Base-by-base conservation (phyloP, 2,888 invertebrate species). In the Belgica antarctica region DNA sequence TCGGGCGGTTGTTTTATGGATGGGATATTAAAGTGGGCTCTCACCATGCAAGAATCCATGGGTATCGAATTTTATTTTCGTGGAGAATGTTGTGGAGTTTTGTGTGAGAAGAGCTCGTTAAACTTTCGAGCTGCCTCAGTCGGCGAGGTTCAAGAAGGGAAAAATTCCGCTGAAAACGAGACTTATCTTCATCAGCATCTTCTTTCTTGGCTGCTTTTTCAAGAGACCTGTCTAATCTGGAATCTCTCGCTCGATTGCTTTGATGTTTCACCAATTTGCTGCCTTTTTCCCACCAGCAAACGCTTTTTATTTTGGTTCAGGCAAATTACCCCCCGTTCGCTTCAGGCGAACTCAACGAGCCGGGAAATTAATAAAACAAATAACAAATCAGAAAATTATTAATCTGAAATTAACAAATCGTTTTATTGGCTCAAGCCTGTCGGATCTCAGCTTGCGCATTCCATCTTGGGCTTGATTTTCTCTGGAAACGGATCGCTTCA, bases 51-150 rank as follows among this genome's bases (percentile, higher is more conserved):
- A 41, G 41, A 41, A 63, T 63, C 63, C 41, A 27, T 25, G 41
- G 36, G 63, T 41, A 36, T 46, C 41, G 41, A 41, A 41, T 41
- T 41, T 41, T 41, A 41, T 41, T 47, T 47, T 24, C n/a, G 41
- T 19, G 25, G 34, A 63, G 47, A 47, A 66, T 66, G 36, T 66
- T 66, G 66, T 66, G 66, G 52, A 24, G n/a, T n/a, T 10, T 52
- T 12, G n/a, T 68, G 68, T 68, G 68, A 68, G 68, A 68, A 68
- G 57, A 68, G 68, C 52, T 68, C 68, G 31, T 68, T 68, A 68
- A 68, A 63, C 24, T 63, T 36, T 41, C 19, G 17, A 63, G 17
- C n/a, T n/a, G 27, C 31, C 12, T 27, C 27, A 27, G 27, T 52
- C 68, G 68, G 68, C 22, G 24, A 57, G 28, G 34, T 12, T 63